These are phyloP conservation scores for Drosophila lacteicornis DNA, from an alignment of 1,140 invertebrate genomes.

Conservation along the genomic window DNA sequence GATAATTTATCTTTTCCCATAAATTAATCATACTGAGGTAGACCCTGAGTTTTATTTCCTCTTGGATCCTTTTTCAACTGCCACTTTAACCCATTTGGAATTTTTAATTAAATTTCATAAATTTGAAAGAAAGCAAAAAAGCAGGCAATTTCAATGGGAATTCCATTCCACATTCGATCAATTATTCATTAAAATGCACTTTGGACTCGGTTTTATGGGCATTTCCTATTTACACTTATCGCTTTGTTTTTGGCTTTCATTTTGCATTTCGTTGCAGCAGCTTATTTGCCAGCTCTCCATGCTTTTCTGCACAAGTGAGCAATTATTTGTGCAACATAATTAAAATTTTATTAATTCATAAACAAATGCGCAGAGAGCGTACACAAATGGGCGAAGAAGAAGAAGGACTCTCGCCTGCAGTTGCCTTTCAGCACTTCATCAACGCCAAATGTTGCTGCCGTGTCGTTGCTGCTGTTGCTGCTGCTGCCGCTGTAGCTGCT, in stretches of 20 bases:
- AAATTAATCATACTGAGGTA: not conserved
- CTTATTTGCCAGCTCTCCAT: slow-evolving; percentile 24
- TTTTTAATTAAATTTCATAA: slow-evolving; percentile 30
- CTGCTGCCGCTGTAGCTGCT: not conserved
- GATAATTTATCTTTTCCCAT: not conserved
- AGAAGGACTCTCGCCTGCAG: slow-evolving; percentile 51
- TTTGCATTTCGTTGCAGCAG: slow-evolving; percentile 33
- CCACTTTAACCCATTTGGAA: not conserved
- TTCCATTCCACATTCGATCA: slow-evolving; percentile 34
- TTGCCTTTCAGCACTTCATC: slow-evolving; percentile 57
- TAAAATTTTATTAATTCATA: slow-evolving; percentile 80
- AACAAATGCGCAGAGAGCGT: slow-evolving; percentile 66
- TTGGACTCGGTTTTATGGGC: slow-evolving; percentile 40
- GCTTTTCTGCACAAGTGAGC: slow-evolving; percentile 70
- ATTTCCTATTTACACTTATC: slow-evolving; percentile 54
- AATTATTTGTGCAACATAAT: slow-evolving; percentile 80
- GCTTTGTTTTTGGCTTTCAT: slow-evolving; percentile 37
- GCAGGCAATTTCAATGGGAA: slow-evolving; percentile 13
- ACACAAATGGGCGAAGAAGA: slow-evolving; percentile 19
- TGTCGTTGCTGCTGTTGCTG: slow-evolving; percentile 24
- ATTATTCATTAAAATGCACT: slow-evolving; percentile 54
- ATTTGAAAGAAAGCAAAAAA: not conserved
- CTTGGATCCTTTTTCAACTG: no score
- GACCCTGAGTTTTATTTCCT: not conserved
- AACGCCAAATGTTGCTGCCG: slow-evolving; percentile 51